Percentiles rank a stretch among this genome's conserved stretches.
Conservation (phyloP, 2,888 invertebrate species). For the Nephrotoma appendiculata region DNA sequence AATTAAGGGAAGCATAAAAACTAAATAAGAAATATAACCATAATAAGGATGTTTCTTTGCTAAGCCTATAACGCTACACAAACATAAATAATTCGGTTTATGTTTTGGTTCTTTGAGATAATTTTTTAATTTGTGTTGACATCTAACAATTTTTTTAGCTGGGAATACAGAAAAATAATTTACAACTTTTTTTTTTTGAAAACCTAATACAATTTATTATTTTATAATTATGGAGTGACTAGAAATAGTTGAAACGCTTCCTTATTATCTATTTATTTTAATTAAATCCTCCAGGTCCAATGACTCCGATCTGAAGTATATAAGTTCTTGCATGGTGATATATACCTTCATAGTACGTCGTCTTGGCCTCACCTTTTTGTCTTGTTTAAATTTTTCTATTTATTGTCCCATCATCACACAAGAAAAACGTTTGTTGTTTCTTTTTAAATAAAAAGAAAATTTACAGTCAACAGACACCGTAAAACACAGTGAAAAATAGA, state of each 20-base stretch:
- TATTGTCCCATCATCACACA: background rate
- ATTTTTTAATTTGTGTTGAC: background rate
- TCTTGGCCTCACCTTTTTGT: background rate
- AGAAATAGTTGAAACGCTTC: background rate
- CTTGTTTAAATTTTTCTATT: background rate
- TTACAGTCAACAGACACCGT: background rate
- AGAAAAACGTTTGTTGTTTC: background rate
- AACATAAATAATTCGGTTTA: background rate
- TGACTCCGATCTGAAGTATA: background rate
- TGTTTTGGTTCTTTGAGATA: background rate
- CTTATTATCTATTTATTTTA: background rate
- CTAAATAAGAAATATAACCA: background rate
- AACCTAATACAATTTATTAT: background rate
- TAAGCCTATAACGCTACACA: background rate
- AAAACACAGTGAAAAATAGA: background rate
- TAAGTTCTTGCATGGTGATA: background rate
- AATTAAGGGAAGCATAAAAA: background rate
- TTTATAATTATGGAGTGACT: background rate
- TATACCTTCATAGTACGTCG: background rate
- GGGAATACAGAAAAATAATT: background rate
- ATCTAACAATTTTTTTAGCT: background rate
- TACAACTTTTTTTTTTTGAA: background rate
- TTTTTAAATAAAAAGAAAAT: background rate
- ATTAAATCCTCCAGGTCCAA: background rate
- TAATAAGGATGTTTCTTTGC: background rate